Evolutionary conservation across 2,888 invertebrate genomes (phyloP).

Genomic region (Pasiphila rectangulata): DNA sequence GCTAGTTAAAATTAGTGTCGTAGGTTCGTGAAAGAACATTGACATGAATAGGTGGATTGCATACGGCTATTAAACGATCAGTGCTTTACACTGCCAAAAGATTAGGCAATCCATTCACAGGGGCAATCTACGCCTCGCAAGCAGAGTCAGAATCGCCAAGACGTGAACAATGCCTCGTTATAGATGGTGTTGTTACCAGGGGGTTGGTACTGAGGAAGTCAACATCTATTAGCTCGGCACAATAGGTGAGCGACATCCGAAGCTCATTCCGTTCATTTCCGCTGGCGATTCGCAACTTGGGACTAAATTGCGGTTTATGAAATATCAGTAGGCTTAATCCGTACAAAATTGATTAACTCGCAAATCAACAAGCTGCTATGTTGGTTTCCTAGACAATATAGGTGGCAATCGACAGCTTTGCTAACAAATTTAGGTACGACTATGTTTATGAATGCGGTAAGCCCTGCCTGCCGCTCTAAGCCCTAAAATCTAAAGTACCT

Average conservation of each 20-base stretch:
- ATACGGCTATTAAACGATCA: conserved; percentile 30
- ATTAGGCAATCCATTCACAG: conserved; percentile 55
- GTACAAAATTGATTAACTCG: conserved; percentile 23
- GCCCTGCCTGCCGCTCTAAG: too few relatives aligned
- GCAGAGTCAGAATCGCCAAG: conserved; percentile 62
- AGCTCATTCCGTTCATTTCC: conserved; percentile 78
- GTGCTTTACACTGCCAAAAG: conserved; percentile 32
- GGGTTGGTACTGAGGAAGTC: conserved; percentile 74
- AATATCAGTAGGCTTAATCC: conserved; percentile 47
- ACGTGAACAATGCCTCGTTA: conserved; percentile 76
- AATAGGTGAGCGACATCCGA: conserved; percentile 81
- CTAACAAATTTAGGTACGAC: too few relatives aligned
- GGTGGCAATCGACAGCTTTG: background rate
- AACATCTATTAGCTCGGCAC: conserved; percentile 78
- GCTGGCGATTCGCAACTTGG: conserved; percentile 72
- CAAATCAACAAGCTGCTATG: conserved; percentile 9
- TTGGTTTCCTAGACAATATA: conserved; percentile 2
- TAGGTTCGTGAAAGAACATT: conserved; percentile 59
- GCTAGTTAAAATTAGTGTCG: conserved; percentile 51
- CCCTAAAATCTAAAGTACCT: too few relatives aligned
- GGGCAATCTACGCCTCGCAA: conserved; percentile 54
- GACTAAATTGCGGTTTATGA: conserved; percentile 58
- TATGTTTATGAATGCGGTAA: too few relatives aligned
- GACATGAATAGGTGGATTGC: conserved; percentile 45
- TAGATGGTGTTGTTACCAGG: conserved; percentile 61